Evolutionary conservation across 2,113 vertebrate genomes (phyloP).

Genomic region (Trematocara macrostoma): DNA sequence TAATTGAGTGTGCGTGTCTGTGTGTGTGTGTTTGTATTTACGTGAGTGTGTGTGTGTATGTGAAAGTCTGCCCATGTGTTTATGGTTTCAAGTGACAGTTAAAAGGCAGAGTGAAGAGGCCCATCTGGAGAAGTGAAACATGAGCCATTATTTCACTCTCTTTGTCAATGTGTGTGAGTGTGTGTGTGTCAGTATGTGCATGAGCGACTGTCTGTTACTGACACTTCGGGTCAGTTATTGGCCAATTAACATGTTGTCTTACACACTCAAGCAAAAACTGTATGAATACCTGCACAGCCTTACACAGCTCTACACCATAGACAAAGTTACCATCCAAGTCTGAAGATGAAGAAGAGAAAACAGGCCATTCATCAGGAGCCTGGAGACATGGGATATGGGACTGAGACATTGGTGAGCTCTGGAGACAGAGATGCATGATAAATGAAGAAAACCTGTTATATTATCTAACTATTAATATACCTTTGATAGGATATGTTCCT

Average conservation of each 20-base stretch:
- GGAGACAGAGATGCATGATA: conserved; percentile 32
- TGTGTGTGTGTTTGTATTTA: not conserved
- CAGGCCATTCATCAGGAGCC: conserved; percentile 23
- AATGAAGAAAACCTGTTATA: conserved; percentile 36
- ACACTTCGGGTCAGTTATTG: not conserved
- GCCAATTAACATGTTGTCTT: not conserved
- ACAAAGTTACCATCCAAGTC: not conserved
- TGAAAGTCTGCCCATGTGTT: not conserved
- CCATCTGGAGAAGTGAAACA: conserved; percentile 43
- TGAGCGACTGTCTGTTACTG: not conserved
- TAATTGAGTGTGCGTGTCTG: not conserved
- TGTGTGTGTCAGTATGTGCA: not conserved
- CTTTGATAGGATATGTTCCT: conserved; percentile 25
- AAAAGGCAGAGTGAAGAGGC: conserved; percentile 21
- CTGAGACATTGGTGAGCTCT: conserved; percentile 25
- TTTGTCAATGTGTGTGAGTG: not conserved
- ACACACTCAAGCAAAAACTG: not conserved
- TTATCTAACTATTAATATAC: conserved; percentile 55
- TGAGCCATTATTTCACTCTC: not conserved
- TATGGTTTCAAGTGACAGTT: conserved; percentile 36
- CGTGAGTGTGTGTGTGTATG: not conserved
- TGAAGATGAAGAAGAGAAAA: conserved; percentile 7
- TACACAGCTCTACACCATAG: not conserved
- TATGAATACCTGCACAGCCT: not conserved
- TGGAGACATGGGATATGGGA: conserved; percentile 29